Evolutionary conservation across 2,113 vertebrate genomes (phyloP).

Genomic region (Hippoglossus stenolepis): DNA sequence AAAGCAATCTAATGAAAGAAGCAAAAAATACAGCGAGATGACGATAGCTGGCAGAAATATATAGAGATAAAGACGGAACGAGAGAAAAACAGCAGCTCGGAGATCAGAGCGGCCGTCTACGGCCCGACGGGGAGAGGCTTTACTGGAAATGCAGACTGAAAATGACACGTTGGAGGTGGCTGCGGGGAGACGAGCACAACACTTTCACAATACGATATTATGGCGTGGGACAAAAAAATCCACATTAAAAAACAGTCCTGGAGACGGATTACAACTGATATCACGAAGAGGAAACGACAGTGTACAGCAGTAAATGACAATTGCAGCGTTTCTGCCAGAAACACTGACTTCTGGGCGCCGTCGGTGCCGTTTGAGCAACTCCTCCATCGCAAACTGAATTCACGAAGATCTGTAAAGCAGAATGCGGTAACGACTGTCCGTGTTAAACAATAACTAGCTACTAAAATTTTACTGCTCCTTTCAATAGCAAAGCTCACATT

Average conservation of each 20-base stretch:
- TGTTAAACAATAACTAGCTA: slow-evolving; percentile 22
- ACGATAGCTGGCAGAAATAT: slow-evolving; percentile 42
- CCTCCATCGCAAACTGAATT: not conserved
- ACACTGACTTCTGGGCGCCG: not conserved
- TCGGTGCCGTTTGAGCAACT: not conserved
- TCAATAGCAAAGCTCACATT: slow-evolving; percentile 3
- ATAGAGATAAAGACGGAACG: slow-evolving; percentile 27
- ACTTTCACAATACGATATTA: slow-evolving; percentile 33
- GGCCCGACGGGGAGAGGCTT: slow-evolving; percentile 38
- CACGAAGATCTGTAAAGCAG: slow-evolving; percentile 5
- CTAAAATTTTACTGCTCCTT: slow-evolving; percentile 8
- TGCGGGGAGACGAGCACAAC: slow-evolving; percentile 38
- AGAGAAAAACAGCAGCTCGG: slow-evolving; percentile 25
- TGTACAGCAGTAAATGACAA: not conserved
- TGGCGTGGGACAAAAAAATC: slow-evolving; percentile 17
- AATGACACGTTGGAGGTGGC: slow-evolving; percentile 51
- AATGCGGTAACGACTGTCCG: not conserved
- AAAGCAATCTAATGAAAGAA: slow-evolving; percentile 57
- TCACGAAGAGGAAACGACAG: slow-evolving; percentile 24
- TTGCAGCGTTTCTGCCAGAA: not conserved
- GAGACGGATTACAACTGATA: slow-evolving; percentile 20
- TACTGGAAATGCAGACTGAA: slow-evolving; percentile 57
- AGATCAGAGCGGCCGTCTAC: no score
- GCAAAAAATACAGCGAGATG: slow-evolving; percentile 8
- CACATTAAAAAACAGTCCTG: slow-evolving; percentile 30